Evolutionary conservation across 2,888 invertebrate genomes (phyloP).

Genomic region (Leptinotarsa tumamoca): DNA sequence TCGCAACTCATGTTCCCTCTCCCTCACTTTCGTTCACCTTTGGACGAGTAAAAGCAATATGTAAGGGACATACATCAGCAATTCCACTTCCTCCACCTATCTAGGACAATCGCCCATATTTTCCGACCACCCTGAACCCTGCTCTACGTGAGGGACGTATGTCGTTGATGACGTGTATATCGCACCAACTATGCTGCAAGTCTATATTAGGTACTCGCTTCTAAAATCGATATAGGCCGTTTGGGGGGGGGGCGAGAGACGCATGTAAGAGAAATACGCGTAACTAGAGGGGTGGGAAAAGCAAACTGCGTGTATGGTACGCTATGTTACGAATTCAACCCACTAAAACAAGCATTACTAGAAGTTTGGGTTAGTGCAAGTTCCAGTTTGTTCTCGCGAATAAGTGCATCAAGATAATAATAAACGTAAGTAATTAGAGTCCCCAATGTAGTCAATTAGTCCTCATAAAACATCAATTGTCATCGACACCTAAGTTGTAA

Average conservation of each 20-base stretch:
- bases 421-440: constrained; percentile 28
- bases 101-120: constrained; percentile 35
- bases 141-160: constrained; percentile 51
- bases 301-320: constrained; percentile 64
- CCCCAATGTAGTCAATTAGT: neutral
- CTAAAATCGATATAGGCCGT: constrained; percentile 69
- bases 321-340: constrained; percentile 62
- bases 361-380: constrained; percentile 23
- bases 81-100: constrained; percentile 48
- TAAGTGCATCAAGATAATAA: constrained; percentile 1
- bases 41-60: constrained; percentile 53
- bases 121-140: constrained; percentile 19
- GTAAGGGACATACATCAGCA: constrained; percentile 61
- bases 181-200: constrained; percentile 60
- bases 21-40: constrained; percentile 50
- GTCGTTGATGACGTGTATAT: constrained; percentile 56
- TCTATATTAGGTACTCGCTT: constrained; percentile 65
- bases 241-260: constrained; percentile 62
- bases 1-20: constrained; percentile 58
- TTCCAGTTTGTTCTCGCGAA: constrained; percentile 22
- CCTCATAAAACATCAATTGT: neutral
- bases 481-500: neutral
- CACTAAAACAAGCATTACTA: constrained; percentile 8
- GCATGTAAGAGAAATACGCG: constrained; percentile 62
- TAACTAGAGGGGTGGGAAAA: constrained; percentile 51